phyloP scores from a whole-genome alignment of 92 coral and sea anemone genomes.

The Meandrina meandrites region DNA sequence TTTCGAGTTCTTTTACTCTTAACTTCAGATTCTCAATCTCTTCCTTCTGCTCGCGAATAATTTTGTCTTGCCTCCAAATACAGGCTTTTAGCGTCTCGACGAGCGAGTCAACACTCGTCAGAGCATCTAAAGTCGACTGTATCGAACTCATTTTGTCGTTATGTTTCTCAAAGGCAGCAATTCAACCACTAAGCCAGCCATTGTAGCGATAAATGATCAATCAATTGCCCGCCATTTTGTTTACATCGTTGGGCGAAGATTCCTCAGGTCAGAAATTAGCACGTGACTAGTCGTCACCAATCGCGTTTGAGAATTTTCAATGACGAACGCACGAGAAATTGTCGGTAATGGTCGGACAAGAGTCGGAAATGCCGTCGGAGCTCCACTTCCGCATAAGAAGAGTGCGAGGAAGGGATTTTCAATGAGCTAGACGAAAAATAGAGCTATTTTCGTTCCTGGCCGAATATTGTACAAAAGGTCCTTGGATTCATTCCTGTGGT shows the following conservation, averaged over 20 bases:
- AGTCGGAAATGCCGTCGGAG: neutral
- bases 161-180: neutral
- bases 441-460: no score
- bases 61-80: slow-evolving; percentile 84
- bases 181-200: slow-evolving; percentile 5
- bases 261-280: neutral
- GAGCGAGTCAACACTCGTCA: slow-evolving; percentile 57
- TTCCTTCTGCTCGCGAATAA: slow-evolving; percentile 62
- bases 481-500: no score
- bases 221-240: slow-evolving; percentile 62
- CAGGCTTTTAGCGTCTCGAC: slow-evolving; percentile 71
- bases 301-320: neutral
- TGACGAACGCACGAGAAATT: neutral
- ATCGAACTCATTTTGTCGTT: slow-evolving; percentile 57
- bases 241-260: slow-evolving; percentile 47
- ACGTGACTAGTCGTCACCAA: slow-evolving; percentile 26
- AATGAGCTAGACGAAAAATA: no score
- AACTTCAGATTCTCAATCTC: slow-evolving; percentile 59
- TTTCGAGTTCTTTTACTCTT: slow-evolving; percentile 58
- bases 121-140: slow-evolving; percentile 78
- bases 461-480: no score
- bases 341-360: slow-evolving; percentile 12
- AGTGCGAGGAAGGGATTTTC: neutral
- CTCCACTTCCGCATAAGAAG: slow-evolving; percentile 21
- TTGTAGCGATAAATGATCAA: slow-evolving; percentile 4